Evolutionary conservation across 2,888 invertebrate species (phyloP), one percentile per base, ranked within the genome.

Genomic region (Scaptomyza flava): DNA sequence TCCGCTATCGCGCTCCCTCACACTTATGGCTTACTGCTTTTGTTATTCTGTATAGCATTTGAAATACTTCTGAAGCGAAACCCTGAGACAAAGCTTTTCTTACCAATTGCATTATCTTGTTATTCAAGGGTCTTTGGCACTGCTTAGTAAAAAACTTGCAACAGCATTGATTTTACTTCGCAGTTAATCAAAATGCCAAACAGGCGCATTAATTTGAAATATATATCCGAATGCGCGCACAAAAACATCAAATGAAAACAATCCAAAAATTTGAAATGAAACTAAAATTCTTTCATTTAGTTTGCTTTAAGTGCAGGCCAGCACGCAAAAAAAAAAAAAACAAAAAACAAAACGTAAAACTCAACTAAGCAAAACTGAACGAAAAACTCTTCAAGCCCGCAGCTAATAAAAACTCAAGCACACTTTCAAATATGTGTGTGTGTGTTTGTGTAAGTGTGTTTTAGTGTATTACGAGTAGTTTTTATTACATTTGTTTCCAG

Each of bases 401-500:
- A 65, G 79, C 82, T 79, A 79, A 85, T 79, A 83, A 79, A 82
- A 85, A 73, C 42, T 68, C 54, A 48, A 68, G 56, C 34, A 72
- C 59, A 72, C 56, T 68, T 68, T 51, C 46, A 3, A 14, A n/a
- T 38, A 36, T 47, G 41, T 48, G 42, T 50, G 47, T 47, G 41
- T 48, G 42, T 50, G 47, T 45, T 42, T n/a, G 51, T 50, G 38
- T 23, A 46, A 34, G 20, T 34, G 47, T 41, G 63, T 60, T 46
- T 62, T 50, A 48, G 56, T 53, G 33, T 76, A 82, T 80, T 80
- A 71, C 81, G 81, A 83, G 81, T 81, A 79, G 88, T 83, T 85
- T 84, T 85, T 87, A 85, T 85, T 85, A 85, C 86, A 87, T 87
- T 83, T 87, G 87, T 86, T 83, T 86, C 81, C 77, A 83, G 81